Conservation (phyloP, 1,140 invertebrate species). For the Drosophila erecta region DNA sequence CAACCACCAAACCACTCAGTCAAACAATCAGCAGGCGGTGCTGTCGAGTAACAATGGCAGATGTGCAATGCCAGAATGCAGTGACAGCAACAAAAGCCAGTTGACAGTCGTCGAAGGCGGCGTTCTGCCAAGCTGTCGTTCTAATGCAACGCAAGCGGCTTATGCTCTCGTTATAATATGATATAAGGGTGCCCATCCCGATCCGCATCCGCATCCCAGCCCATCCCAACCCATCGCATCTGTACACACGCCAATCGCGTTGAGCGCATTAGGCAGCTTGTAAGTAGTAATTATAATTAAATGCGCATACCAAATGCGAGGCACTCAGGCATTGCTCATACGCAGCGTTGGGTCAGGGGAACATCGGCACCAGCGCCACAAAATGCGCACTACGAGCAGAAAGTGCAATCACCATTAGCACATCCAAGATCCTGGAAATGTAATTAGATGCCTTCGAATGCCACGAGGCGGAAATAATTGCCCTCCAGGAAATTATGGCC, state of each 20-base stretch:
- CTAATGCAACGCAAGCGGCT: slow-evolving; percentile 38
- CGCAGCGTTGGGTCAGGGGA: slow-evolving; percentile 24
- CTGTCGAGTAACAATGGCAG: slow-evolving; percentile 39
- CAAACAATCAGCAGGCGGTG: slow-evolving; percentile 37
- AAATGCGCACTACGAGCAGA: slow-evolving; percentile 16
- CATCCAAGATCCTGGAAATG: slow-evolving; percentile 21
- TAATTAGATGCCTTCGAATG: slow-evolving; percentile 27
- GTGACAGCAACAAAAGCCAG: slow-evolving; percentile 47
- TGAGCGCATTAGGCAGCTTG: slow-evolving; percentile 52
- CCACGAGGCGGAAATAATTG: slow-evolving; percentile 16
- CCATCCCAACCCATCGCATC: neutral
- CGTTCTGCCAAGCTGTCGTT: slow-evolving; percentile 22
- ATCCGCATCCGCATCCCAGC: no score
- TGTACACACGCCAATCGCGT: slow-evolving; percentile 31
- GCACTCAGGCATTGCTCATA: slow-evolving; percentile 43
- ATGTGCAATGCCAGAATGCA: slow-evolving; percentile 63
- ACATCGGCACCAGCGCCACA: neutral
- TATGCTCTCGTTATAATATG: slow-evolving; percentile 46
- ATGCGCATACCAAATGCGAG: slow-evolving; percentile 55
- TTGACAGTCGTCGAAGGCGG: slow-evolving; percentile 18
- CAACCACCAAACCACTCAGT: slow-evolving; percentile 5
- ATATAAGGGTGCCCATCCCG: slow-evolving; percentile 23
- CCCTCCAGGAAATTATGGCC: slow-evolving; percentile 12
- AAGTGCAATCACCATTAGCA: slow-evolving; percentile 30
- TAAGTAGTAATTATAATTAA: slow-evolving; percentile 75